Conservation (phyloP, 30 jellyfish, hydroid and myxozoan species). For the Aurelia sp. region DNA sequence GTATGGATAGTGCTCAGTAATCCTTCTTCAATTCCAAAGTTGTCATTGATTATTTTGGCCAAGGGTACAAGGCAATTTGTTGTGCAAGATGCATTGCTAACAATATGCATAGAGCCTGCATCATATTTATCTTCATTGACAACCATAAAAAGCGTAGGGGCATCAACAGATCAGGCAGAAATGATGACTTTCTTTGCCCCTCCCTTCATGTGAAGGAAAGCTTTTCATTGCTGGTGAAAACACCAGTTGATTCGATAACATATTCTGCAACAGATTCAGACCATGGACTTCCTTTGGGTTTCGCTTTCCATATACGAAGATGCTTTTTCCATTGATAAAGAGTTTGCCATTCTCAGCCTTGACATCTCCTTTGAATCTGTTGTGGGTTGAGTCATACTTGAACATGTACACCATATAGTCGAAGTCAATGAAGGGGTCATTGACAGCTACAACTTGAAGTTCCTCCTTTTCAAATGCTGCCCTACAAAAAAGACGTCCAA, state of each 20-base stretch:
- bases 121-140: conserved; percentile 90
- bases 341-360: conserved; percentile 81
- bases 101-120: conserved; percentile 84
- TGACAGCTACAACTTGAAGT: conserved; percentile 90
- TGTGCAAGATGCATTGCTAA: conserved; percentile 99
- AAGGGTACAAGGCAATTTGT: conserved; percentile 98
- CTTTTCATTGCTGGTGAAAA: conserved; percentile 89
- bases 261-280: conserved; percentile 88
- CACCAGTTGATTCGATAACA: conserved; percentile 99
- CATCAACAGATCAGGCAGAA: conserved; percentile 99
- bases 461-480: conserved; percentile 94
- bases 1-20: conserved; percentile 98
- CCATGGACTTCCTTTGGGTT: conserved; percentile 98
- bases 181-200: conserved; percentile 98
- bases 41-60: conserved; percentile 93
- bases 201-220: conserved; percentile 82
- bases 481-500: conserved; percentile 94
- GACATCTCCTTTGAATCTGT: conserved; percentile 86
- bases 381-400: conserved; percentile 96
- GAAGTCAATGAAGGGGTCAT: conserved; percentile 92
- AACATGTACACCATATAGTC: conserved; percentile 94
- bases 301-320: conserved; percentile 69
- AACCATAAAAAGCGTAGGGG: conserved; percentile 97
- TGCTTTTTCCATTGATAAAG: conserved; percentile 65
- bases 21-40: conserved; percentile 93